A percentile compares a stretch with the other conserved stretches of the same genome.
Conservation (phyloP, 2,888 invertebrate genomes). For the Plagiodera versicolora region DNA sequence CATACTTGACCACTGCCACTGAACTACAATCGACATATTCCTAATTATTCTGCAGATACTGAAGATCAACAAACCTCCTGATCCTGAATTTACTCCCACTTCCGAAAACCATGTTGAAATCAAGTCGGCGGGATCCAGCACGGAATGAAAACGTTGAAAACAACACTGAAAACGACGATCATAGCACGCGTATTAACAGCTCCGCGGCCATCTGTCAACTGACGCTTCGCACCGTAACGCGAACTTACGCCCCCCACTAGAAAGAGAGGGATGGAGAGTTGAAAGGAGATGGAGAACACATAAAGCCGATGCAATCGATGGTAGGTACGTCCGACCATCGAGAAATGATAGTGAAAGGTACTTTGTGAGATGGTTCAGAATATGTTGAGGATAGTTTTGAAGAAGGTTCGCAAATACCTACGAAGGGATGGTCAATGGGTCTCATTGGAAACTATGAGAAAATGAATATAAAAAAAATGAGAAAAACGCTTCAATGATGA, state of each 20-base stretch:
- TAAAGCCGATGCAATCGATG: slow-evolving; percentile 18
- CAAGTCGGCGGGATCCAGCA: slow-evolving; percentile 35
- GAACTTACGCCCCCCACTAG: slow-evolving; percentile 39
- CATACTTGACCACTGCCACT: no score
- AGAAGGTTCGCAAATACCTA: neutral
- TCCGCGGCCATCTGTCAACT: slow-evolving; percentile 45
- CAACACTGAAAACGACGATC: slow-evolving; percentile 27
- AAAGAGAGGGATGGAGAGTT: slow-evolving; percentile 28
- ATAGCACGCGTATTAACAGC: slow-evolving; percentile 29
- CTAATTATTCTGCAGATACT: no score
- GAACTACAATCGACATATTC: no score
- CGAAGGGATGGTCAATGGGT: no score
- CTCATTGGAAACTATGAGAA: no score
- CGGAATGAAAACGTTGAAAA: slow-evolving; percentile 33
- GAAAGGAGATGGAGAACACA: slow-evolving; percentile 23
- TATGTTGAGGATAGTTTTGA: slow-evolving; percentile 27
- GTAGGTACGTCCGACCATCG: slow-evolving; percentile 32
- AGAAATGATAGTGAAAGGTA: slow-evolving; percentile 47
- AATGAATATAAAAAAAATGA: no score
- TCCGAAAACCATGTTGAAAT: slow-evolving; percentile 51
- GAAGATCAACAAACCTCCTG: slow-evolving; percentile 50
- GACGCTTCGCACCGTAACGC: slow-evolving; percentile 41
- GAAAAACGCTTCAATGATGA: no score
- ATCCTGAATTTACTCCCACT: slow-evolving; percentile 60
- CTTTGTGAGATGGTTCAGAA: slow-evolving; percentile 33